Evolutionary conservation across 2,797 vertebrate genomes (phyloP).

Genomic region (Takifugu ocellatus): DNA sequence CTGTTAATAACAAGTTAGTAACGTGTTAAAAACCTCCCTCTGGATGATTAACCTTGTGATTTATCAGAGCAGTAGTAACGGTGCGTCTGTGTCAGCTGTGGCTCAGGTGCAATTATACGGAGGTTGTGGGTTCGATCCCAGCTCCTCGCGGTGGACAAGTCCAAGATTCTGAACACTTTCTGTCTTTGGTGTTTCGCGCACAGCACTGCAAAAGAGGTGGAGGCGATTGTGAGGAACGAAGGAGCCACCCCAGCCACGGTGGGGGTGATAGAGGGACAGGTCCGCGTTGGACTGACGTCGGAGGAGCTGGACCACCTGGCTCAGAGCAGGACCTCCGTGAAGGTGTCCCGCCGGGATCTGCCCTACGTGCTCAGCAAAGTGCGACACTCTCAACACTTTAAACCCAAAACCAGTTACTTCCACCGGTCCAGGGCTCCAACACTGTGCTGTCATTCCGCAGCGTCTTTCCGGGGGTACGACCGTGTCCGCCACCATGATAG

Average conservation of each 20-base stretch:
- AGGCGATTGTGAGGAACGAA: conserved; percentile 77
- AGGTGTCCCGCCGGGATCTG: conserved; percentile 85
- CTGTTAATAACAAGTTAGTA: not conserved
- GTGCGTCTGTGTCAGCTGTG: too few species aligned
- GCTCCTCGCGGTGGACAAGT: too few species aligned
- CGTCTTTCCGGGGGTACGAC: conserved; percentile 87
- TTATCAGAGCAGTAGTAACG: too few species aligned
- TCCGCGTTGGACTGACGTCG: conserved; percentile 79
- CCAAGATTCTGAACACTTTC: not conserved
- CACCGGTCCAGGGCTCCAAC: not conserved
- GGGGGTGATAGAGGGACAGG: conserved; percentile 77
- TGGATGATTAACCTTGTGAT: too few species aligned
- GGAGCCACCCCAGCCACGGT: conserved; percentile 83
- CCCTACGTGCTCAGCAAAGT: conserved; percentile 85
- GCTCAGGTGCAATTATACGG: too few species aligned
- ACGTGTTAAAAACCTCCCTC: not conserved
- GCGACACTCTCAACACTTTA: conserved; percentile 6
- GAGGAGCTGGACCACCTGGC: conserved; percentile 81
- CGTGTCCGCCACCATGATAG: conserved; percentile 88
- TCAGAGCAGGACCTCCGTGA: conserved; percentile 60
- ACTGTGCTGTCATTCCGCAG: conserved; percentile 55
- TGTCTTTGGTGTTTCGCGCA: not conserved
- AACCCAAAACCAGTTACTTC: not conserved
- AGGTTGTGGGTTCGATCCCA: too few species aligned
- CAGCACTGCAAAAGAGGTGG: conserved; percentile 84